A percentile compares a stretch with the other conserved stretches of the same genome.
Conservation (phyloP, 1,140 invertebrate species). For the Euura lappo region DNA sequence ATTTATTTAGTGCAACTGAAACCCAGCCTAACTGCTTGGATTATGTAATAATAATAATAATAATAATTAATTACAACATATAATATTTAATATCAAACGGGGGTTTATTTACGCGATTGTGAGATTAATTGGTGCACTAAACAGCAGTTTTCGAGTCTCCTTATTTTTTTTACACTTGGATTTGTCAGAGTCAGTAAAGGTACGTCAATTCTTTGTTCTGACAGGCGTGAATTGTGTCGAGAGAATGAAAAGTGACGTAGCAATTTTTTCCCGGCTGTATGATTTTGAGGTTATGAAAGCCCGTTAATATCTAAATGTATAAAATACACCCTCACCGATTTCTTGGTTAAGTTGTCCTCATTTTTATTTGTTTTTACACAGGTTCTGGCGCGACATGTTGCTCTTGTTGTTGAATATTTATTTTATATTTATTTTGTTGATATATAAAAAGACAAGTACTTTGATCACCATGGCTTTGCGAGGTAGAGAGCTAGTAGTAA, state of each 20-base stretch:
- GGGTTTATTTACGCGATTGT: too few species aligned
- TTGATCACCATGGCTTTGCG: conserved; percentile 36
- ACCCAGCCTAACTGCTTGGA: too few species aligned
- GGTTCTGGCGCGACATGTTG: background rate
- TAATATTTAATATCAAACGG: too few species aligned
- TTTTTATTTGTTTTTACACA: background rate
- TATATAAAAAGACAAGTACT: background rate
- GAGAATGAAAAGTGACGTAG: background rate
- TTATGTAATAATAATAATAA: too few species aligned
- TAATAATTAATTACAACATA: too few species aligned
- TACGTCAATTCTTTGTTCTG: background rate
- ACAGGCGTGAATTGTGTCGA: background rate
- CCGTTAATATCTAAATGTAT: too few species aligned
- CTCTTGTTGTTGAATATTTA: background rate
- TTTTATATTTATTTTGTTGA: background rate
- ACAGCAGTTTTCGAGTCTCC: too few species aligned
- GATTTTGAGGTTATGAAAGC: too few species aligned
- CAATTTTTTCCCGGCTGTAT: background rate
- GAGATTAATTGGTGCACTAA: too few species aligned
- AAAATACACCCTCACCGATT: too few species aligned
- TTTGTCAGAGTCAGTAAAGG: background rate
- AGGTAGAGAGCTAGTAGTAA: conserved; percentile 53
- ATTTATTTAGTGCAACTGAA: background rate
- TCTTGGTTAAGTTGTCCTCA: background rate
- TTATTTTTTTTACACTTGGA: too few species aligned